Evolutionary conservation across 2,888 invertebrate species (phyloP).

Genomic region (Julus scanicus): DNA sequence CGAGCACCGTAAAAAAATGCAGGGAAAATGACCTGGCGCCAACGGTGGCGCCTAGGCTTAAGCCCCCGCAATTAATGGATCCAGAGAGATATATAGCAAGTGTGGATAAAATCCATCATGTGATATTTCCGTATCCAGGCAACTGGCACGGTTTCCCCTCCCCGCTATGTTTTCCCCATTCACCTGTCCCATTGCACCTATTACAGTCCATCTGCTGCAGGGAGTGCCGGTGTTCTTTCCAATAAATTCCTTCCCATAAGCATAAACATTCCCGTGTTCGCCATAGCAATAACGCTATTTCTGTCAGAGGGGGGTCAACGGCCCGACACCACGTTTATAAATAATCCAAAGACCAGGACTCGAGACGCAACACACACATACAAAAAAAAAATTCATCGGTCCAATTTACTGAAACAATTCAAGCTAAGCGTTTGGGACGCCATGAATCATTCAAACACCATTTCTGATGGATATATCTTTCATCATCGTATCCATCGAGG

Average conservation of each 20-base stretch:
- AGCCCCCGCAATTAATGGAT: neutral
- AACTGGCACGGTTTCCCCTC: neutral
- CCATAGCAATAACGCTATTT: neutral
- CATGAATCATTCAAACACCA: too few species aligned
- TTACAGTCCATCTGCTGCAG: too few species aligned
- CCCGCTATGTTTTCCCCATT: neutral
- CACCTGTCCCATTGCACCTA: neutral
- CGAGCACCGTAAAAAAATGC: neutral
- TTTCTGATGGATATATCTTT: too few species aligned
- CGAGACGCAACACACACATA: neutral
- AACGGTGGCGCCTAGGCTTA: neutral
- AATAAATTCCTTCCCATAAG: neutral
- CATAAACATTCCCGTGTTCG: neutral
- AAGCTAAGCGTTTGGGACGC: too few species aligned
- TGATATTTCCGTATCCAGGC: neutral
- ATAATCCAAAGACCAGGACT: neutral
- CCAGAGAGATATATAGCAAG: neutral
- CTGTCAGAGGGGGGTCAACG: neutral
- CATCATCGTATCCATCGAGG: too few species aligned
- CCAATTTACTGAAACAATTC: too few species aligned
- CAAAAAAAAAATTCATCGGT: too few species aligned
- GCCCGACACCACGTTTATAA: neutral
- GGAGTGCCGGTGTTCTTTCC: too few species aligned
- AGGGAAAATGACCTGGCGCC: neutral
- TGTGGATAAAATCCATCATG: neutral